A percentile compares a stretch with the other conserved stretches of the same genome.
These are phyloP conservation scores for Pangasianodon hypophthalmus DNA, from an alignment of 2,113 vertebrate species.

Conservation along the genomic window DNA sequence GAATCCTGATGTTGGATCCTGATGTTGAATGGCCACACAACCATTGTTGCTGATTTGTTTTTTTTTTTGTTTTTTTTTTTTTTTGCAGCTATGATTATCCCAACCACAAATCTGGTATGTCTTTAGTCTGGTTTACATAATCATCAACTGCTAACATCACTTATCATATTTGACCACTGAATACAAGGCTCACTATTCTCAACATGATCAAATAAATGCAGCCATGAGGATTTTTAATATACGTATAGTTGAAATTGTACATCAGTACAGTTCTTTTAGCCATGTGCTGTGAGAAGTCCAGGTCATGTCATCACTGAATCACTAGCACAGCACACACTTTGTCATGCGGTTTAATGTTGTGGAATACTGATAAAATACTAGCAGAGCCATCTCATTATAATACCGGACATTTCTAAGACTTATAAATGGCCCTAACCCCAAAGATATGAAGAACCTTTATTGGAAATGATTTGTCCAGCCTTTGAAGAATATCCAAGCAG, in stretches of 20 bases:
- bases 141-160: not conserved
- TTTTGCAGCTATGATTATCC: not conserved
- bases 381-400: slow-evolving; percentile 8
- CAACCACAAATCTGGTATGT: not conserved
- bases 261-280: not conserved
- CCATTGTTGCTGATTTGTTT: not conserved
- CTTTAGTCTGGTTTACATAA: not conserved
- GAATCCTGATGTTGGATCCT: not conserved
- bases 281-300: not conserved
- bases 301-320: not conserved
- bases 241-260: not conserved
- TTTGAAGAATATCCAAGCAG: slow-evolving; percentile 86
- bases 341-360: not conserved
- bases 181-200: not conserved
- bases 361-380: slow-evolving; percentile 30
- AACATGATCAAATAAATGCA: not conserved
- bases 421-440: slow-evolving; percentile 39
- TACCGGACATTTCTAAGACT: slow-evolving; percentile 15
- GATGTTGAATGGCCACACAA: not conserved
- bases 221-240: not conserved
- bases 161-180: not conserved
- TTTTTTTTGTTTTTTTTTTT: too few relatives aligned
- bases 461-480: slow-evolving; percentile 72
- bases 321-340: not conserved
- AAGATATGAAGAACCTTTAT: slow-evolving; percentile 67